Conservation (phyloP, 2,113 vertebrate genomes). For the Daboia siamensis region DNA sequence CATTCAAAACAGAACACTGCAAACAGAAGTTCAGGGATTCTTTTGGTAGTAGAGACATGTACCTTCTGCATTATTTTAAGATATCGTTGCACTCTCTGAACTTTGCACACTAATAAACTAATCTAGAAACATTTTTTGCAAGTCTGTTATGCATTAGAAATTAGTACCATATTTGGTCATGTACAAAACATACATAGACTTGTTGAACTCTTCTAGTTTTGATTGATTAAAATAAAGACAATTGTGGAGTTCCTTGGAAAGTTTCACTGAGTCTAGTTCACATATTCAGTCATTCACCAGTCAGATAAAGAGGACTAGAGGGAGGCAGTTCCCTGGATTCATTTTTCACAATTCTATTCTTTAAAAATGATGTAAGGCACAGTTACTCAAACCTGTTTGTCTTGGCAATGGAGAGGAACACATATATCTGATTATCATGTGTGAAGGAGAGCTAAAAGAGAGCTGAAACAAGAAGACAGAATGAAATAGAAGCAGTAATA, state of each 20-base stretch:
- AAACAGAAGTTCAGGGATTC: constrained; percentile 60
- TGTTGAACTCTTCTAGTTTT: neutral
- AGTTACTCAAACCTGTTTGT: neutral
- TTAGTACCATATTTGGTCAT: constrained; percentile 45
- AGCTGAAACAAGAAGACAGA: neutral
- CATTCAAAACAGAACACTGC: constrained; percentile 60
- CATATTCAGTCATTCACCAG: neutral
- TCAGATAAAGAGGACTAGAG: neutral
- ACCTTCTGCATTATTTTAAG: constrained; percentile 57
- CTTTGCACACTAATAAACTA: constrained; percentile 43
- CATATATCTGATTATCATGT: neutral
- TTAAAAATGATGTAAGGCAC: no score
- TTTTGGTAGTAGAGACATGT: constrained; percentile 47
- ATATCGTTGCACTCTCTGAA: constrained; percentile 43
- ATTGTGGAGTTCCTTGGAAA: neutral
- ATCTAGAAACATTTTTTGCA: constrained; percentile 8
- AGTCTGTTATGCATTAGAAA: constrained; percentile 38
- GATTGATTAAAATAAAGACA: constrained; percentile 2
- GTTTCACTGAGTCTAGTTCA: neutral
- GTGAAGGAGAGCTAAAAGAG: no score
- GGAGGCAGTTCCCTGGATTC: neutral
- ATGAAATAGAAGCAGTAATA: neutral
- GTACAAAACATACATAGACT: constrained; percentile 19
- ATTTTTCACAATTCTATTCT: neutral
- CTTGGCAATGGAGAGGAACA: neutral